Evolutionary conservation across 2,113 vertebrate species (phyloP), one percentile per base, ranked within the genome.

Genomic region (Columba janthina): DNA sequence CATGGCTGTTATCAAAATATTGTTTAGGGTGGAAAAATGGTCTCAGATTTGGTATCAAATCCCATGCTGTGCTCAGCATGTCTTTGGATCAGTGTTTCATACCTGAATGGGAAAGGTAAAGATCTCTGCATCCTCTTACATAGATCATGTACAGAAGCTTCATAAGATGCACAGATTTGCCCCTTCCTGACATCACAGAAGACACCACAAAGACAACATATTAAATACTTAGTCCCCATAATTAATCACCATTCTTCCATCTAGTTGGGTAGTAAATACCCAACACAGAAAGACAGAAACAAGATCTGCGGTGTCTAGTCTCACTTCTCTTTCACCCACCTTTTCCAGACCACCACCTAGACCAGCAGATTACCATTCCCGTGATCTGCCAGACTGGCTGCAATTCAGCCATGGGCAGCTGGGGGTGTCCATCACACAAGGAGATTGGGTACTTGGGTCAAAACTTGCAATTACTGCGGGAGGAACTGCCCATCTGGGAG

Each of bases 401-500:
- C 25, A n/a, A 38, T 22, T 36, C 25, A 60, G 20, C n/a, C 25
- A 36, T 9, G 20, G n/a, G 6, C 21, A 40, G 24, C 11, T 18
- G 17, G 4, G 40, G 20, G 19, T 46, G 28, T 54, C 44, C 34
- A 50, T 18, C 12, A 26, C 64, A 65, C 26, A 38, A 67, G 69
- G 36, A 26, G 6, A 7, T 36, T 6, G 1, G 21, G 25, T 73
- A 36, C 36, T 69, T 70, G 0, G 3, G 50, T 60, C 28, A 81
- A 64, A 67, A 77, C 62, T 2, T 18, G 3, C 0, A 1, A 26
- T 62, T 69, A 42, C 62, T 65, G 15, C 0, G 1, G 20, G 71
- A 87, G 11, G 12, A 74, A 28, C 42, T 26, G 21, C 11, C 2
- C 12, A 6, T 40, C 44, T 40, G 17, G 77, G n/a, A 77, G 14